Base-by-base conservation (phyloP, 1,140 invertebrate species). In the Ceratina australensis region DNA sequence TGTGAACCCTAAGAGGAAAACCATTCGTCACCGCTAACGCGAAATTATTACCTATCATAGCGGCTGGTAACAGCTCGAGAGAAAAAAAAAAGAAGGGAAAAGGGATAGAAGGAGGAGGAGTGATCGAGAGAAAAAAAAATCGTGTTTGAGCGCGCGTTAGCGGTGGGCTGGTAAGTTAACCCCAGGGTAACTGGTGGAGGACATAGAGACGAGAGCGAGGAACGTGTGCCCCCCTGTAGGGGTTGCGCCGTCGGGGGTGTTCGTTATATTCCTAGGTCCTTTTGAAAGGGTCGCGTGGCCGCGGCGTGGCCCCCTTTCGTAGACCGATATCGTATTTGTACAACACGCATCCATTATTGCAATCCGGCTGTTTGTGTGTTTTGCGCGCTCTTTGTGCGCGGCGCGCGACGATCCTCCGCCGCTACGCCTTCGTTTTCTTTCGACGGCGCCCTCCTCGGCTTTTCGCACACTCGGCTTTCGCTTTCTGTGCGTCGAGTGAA, bases 311-410 rank as follows among this genome's bases (percentile, higher is more conserved):
- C 76, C 85, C 84, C 87, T 74, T 84, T 83, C 87, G 85, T 87
- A 82, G 79, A 86, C 76, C 89, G 88, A 90, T 90, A 90, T 90
- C 89, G 89, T 90, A 90, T 89, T 90, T 90, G 88, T 90, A 90
- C 88, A 84, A 88, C 87, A 87, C 88, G 83, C 89, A 87, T 87
- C 89, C 86, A 90, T 91, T 91, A 90, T 90, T 90, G 87, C 86
- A 87, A 88, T 90, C 85, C 81, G 86, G 67, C 81, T 89, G 85
- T 87, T 89, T 88, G 88, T 89, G 84, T 89, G 83, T 90, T 89
- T 90, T 86, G 79, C 87, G 84, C 86, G 75, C 76, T 87, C 88
- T 85, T 88, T 89, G 83, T 87, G 72, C 77, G 82, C 74, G 56
- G 69, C 69, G 65, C 74, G 50, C 42, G n/a, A 22, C 10, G 16